Conservation (phyloP, 2,113 vertebrate genomes). For the Condylura cristata region DNA sequence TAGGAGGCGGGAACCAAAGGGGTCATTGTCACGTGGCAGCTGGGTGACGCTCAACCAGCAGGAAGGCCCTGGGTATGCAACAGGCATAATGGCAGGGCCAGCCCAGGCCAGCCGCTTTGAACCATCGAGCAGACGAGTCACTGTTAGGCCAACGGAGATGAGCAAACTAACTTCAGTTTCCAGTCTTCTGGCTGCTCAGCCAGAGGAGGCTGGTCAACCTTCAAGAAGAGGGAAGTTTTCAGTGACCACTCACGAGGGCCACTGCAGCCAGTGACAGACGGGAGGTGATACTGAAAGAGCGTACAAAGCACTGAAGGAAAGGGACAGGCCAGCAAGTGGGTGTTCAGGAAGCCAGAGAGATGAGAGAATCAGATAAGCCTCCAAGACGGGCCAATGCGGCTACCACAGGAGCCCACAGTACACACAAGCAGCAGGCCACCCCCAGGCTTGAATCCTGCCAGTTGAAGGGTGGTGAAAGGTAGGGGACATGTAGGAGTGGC, state of each 20-base stretch:
- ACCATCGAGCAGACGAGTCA: background rate
- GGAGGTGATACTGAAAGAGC: background rate
- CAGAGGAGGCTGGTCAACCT: background rate
- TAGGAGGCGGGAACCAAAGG: constrained; percentile 30
- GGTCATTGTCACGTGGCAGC: background rate
- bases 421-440: background rate
- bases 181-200: background rate
- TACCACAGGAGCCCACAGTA: background rate
- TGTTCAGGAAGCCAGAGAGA: background rate
- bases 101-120: background rate
- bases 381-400: background rate
- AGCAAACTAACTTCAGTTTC: background rate
- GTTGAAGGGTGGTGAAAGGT: background rate
- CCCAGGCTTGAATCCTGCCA: background rate
- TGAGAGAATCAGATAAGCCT: background rate
- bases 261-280: background rate
- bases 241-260: background rate
- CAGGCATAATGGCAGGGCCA: background rate
- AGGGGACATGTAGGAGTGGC: no score
- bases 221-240: background rate
- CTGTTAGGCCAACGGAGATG: background rate
- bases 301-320: background rate
- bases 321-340: background rate
- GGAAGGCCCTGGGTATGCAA: constrained; percentile 49
- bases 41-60: constrained; percentile 36